phyloP scores from a whole-genome alignment of 1,140 invertebrate genomes.

The Dufourea novaeangliae region DNA sequence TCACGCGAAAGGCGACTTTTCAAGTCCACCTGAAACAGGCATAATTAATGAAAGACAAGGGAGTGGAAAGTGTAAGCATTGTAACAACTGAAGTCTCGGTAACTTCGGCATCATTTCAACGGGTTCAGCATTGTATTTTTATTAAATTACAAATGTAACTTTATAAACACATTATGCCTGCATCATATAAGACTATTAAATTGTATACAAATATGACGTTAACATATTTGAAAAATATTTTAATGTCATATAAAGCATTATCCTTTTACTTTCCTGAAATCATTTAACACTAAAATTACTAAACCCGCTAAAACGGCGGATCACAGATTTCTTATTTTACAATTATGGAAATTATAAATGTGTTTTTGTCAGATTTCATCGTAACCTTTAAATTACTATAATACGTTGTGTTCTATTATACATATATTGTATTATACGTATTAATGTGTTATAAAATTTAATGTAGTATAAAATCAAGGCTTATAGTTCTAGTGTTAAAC shows the following conservation, averaged over 20 bases:
- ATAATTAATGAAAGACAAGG: constrained; percentile 57
- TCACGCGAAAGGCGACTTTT: constrained; percentile 67
- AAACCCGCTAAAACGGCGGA: too few relatives aligned
- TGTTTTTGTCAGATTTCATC: too few relatives aligned
- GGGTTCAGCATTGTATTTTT: neutral
- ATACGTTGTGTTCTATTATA: too few relatives aligned
- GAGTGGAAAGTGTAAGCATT: constrained; percentile 56
- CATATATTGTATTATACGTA: too few relatives aligned
- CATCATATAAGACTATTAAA: neutral
- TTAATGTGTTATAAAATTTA: too few relatives aligned
- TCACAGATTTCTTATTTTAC: too few relatives aligned
- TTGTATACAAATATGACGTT: neutral
- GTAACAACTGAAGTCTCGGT: constrained; percentile 35
- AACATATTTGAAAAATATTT: neutral
- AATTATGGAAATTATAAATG: too few relatives aligned
- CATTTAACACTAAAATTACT: neutral
- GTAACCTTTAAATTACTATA: too few relatives aligned
- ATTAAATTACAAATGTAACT: too few relatives aligned
- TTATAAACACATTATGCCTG: neutral
- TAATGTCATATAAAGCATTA: neutral
- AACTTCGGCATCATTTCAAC: constrained; percentile 31
- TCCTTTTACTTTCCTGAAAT: neutral
- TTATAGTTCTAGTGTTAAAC: too few relatives aligned
- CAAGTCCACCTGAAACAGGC: constrained; percentile 40
- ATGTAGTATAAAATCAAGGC: too few relatives aligned